Percentiles rank a stretch among this genome's conserved stretches.
Evolutionary conservation across 2,113 vertebrate species (phyloP).

Genomic region (Percopsis transmontana): DNA sequence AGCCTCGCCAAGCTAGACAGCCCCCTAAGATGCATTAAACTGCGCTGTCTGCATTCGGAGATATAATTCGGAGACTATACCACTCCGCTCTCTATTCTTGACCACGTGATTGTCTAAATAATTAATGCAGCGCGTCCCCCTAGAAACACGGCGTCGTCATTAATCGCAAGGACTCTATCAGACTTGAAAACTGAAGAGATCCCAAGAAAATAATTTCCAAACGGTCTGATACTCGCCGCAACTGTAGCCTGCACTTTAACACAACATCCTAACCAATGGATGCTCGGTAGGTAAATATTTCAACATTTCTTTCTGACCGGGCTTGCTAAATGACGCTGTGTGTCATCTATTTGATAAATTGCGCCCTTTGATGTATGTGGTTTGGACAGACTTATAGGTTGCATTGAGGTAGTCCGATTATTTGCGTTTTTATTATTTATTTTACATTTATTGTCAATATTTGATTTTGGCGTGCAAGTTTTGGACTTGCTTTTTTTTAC

Average conservation of each 20-base stretch:
- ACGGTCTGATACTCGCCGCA: constrained; percentile 85
- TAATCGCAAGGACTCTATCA: constrained; percentile 99
- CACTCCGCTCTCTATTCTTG: constrained; percentile 80
- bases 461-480: background rate
- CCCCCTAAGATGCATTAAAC: constrained; percentile 79
- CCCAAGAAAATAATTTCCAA: constrained; percentile 98
- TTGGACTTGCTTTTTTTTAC: background rate
- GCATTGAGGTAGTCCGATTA: constrained; percentile 62
- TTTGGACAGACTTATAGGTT: constrained; percentile 68
- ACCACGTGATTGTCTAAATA: constrained; percentile 99
- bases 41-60: constrained; percentile 79
- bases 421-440: constrained; percentile 75
- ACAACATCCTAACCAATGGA: constrained; percentile 85
- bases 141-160: constrained; percentile 99
- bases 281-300: constrained; percentile 95
- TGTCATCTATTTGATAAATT: constrained; percentile 96
- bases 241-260: constrained; percentile 83
- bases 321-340: constrained; percentile 89
- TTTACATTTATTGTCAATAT: constrained; percentile 13
- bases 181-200: constrained; percentile 99
- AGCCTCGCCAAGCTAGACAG: constrained; percentile 74
- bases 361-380: constrained; percentile 87
- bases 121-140: constrained; percentile 99
- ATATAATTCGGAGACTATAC: constrained; percentile 92
- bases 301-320: constrained; percentile 85